These are phyloP conservation scores for Drosophila borborema DNA, from an alignment of 2,888 invertebrate genomes.

Conservation along the genomic window DNA sequence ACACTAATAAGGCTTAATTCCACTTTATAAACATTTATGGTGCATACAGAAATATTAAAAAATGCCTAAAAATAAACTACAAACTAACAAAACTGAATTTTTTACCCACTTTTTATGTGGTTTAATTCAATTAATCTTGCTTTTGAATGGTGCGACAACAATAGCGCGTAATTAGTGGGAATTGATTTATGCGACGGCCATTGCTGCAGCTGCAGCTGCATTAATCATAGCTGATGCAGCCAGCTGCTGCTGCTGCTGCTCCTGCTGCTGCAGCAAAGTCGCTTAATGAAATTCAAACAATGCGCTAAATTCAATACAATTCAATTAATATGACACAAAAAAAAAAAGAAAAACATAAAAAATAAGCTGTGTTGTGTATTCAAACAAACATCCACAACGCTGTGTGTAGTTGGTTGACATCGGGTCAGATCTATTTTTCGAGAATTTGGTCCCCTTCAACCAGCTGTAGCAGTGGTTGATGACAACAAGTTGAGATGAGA, in stretches of 20 bases:
- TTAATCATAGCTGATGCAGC: slow-evolving; percentile 32
- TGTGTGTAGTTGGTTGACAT: slow-evolving; percentile 89
- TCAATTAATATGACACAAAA: slow-evolving; percentile 45
- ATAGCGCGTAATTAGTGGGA: slow-evolving; percentile 64
- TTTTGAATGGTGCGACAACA: slow-evolving; percentile 50
- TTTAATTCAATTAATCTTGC: slow-evolving; percentile 63
- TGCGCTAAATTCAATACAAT: slow-evolving; percentile 46
- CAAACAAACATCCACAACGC: slow-evolving; percentile 82
- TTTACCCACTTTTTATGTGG: not conserved
- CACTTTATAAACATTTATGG: not conserved
- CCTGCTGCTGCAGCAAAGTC: slow-evolving; percentile 35
- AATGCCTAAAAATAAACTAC: not conserved
- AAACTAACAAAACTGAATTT: not conserved
- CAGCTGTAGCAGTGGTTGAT: slow-evolving; percentile 88
- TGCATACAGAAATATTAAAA: not conserved
- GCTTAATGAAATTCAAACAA: slow-evolving; percentile 71
- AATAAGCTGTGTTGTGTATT: not conserved
- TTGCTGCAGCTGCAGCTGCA: slow-evolving; percentile 28
- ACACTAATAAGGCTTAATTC: not conserved
- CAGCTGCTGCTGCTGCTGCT: slow-evolving; percentile 10
- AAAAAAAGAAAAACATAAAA: slow-evolving; percentile 29
- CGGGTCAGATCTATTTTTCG: slow-evolving; percentile 88
- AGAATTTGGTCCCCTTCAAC: slow-evolving; percentile 92
- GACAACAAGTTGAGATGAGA: slow-evolving; percentile 67
- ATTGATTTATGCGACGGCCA: slow-evolving; percentile 67